Base-by-base conservation (phyloP, 1,140 invertebrate genomes). In the Sinella curviseta region DNA sequence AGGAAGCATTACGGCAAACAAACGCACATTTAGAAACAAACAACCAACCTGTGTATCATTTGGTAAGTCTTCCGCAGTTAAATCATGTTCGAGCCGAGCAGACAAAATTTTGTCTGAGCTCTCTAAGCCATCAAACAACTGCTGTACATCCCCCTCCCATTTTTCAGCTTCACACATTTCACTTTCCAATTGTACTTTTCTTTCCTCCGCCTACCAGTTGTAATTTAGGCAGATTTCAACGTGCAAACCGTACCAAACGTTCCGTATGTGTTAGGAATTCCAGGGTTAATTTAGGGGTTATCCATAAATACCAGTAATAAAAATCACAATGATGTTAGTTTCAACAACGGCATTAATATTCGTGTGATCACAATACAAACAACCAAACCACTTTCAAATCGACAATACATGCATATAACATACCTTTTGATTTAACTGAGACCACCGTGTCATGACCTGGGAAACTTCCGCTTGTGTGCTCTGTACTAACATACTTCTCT, bases 41-140 rank as follows among this genome's bases (percentile, higher is more conserved):
- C 57, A 78, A 87, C 87, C 86, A 85, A 94, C 93, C 89, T 94
- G 91, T 85, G 92, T 91, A 86, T 94, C 93, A 83, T 94, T 91
- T 28, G 93, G 93, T 82, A 94, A 88, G 88, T 95, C 93, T 85
- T 92, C 91, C 82, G 93, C 92, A 79, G 93, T 91, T 60, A 94
- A 89, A 87, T 95, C 93, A 85, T 93, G 92, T 85, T 94, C 91
- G 84, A 94, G 88, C 83, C 92, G 89, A 85, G 92, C 91, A 85
- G 92, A 91, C 85, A 95, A 75, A 48, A 77, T 78, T 73, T 78
- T 83, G 74, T 82, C 77, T 2, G 80, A 76, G 70, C 74, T 80
- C 39, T 83, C 82, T 48, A 83, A 74, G n/a, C 78, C 78, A 34
- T 83, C 82, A 74, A 39, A 80, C 24, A 83, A 36, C 34, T 73